Conservation (phyloP, 2,888 invertebrate species). For the Esperia sulphurella region DNA sequence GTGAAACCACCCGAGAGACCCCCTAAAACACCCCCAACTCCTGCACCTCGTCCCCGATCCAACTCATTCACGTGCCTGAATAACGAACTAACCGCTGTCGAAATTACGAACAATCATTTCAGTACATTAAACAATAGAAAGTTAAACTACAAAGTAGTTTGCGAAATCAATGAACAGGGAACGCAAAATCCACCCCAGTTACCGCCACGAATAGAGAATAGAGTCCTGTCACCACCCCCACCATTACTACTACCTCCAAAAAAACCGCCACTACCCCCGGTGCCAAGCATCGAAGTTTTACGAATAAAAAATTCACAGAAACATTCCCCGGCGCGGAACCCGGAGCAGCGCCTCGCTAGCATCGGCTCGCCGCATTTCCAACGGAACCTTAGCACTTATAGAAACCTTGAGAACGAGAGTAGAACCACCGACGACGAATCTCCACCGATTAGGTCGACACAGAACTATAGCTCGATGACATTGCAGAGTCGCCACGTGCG, state of each 20-base stretch:
- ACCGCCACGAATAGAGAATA: conserved; percentile 70
- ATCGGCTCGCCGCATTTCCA: conserved; percentile 83
- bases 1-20: conserved; percentile 83
- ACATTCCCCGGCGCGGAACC: conserved; percentile 61
- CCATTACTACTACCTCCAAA: conserved; percentile 82
- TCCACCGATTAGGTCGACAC: conserved; percentile 39
- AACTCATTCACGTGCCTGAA: conserved; percentile 75
- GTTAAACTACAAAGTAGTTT: conserved; percentile 65
- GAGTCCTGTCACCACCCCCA: conserved; percentile 65
- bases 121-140: conserved; percentile 68
- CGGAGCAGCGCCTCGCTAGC: conserved; percentile 77
- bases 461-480: conserved; percentile 63
- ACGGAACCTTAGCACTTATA: conserved; percentile 77
- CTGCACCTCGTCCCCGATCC: conserved; percentile 76
- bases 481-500: conserved; percentile 65
- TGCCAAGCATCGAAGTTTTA: conserved; percentile 81
- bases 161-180: conserved; percentile 63
- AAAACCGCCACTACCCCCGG: conserved; percentile 86
- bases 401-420: conserved; percentile 77
- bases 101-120: conserved; percentile 65
- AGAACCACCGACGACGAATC: conserved; percentile 56
- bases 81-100: conserved; percentile 63
- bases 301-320: conserved; percentile 76
- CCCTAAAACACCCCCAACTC: conserved; percentile 78
- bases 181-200: conserved; percentile 70